Percentiles rank a stretch among this genome's conserved stretches.
These are phyloP conservation scores for Alfaro cultratus DNA, from an alignment of 2,797 vertebrate genomes.

Conservation along the genomic window DNA sequence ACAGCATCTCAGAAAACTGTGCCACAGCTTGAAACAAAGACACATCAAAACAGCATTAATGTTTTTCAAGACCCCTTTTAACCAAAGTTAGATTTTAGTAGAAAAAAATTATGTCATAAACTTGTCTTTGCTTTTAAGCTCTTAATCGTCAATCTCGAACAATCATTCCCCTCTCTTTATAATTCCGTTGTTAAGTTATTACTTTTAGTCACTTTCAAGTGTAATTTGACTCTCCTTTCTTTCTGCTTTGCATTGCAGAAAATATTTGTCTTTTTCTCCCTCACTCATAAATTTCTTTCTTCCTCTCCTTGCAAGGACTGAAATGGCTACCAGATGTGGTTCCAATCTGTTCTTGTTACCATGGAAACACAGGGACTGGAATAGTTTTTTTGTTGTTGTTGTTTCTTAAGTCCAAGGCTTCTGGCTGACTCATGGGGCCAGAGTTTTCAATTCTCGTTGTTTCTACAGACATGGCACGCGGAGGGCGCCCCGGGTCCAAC, in stretches of 20 bases:
- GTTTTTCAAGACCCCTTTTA: constrained; percentile 16
- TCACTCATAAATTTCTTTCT: constrained; percentile 89
- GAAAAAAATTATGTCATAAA: not conserved
- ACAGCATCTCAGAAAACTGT: constrained; percentile 53
- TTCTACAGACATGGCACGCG: constrained; percentile 72
- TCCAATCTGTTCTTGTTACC: constrained; percentile 87
- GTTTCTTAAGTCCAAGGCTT: constrained; percentile 68
- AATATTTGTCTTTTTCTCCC: constrained; percentile 88
- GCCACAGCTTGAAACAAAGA: constrained; percentile 1
- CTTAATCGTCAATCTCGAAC: constrained; percentile 28
- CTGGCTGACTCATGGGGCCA: constrained; percentile 70
- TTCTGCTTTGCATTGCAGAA: constrained; percentile 94
- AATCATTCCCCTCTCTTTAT: constrained; percentile 33
- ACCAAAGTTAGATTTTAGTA: not conserved
- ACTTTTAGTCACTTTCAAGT: constrained; percentile 72
- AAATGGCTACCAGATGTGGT: constrained; percentile 98
- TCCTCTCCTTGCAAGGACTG: constrained; percentile 80
- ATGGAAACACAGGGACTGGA: constrained; percentile 81
- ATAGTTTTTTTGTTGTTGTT: constrained; percentile 65
- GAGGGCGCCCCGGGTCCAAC: constrained; percentile 60
- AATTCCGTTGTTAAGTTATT: constrained; percentile 51
- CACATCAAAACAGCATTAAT: constrained; percentile 8
- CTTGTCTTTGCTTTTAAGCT: constrained; percentile 10
- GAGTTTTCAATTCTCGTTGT: constrained; percentile 75
- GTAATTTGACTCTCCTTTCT: constrained; percentile 82